A percentile compares a stretch with the other conserved stretches of the same genome.
Conservation (phyloP, 2,888 invertebrate genomes). For the Phalera bucephala region DNA sequence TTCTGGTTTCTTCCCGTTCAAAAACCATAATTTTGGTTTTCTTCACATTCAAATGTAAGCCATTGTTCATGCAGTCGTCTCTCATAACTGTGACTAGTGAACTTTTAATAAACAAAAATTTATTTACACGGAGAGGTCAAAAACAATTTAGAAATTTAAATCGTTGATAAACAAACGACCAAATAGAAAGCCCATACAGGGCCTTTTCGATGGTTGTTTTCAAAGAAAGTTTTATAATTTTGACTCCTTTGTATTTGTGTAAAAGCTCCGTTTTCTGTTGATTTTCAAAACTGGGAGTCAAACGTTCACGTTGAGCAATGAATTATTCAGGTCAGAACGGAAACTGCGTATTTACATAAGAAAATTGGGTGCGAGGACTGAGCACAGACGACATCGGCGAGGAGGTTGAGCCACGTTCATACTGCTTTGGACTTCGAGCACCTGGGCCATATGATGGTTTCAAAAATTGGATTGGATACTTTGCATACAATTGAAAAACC, state of each 20-base stretch:
- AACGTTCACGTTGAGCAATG: conserved; percentile 68
- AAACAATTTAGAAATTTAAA: conserved; percentile 40
- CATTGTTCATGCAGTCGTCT: too few relatives aligned
- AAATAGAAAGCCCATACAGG: conserved; percentile 27
- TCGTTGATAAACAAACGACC: conserved; percentile 35
- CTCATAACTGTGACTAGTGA: too few relatives aligned
- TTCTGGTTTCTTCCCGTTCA: too few relatives aligned
- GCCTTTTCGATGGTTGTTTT: conserved; percentile 30
- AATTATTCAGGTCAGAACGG: conserved; percentile 78
- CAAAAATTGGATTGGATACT: too few relatives aligned
- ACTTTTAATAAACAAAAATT: too few relatives aligned
- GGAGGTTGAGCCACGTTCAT: conserved; percentile 35
- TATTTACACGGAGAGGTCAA: conserved; percentile 22
- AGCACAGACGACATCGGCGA: conserved; percentile 39
- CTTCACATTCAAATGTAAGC: too few relatives aligned
- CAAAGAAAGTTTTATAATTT: conserved; percentile 56
- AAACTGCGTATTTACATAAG: conserved; percentile 81
- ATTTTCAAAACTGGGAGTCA: conserved; percentile 75
- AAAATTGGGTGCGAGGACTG: conserved; percentile 76
- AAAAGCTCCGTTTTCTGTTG: conserved; percentile 66
- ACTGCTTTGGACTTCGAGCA: conserved; percentile 26
- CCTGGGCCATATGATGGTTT: conserved; percentile 1
- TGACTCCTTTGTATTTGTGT: conserved; percentile 58
- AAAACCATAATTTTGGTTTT: too few relatives aligned
- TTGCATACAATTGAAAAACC: too few relatives aligned